Percentiles rank a stretch among this genome's conserved stretches.
Evolutionary conservation across 2,797 vertebrate genomes (phyloP).

Genomic region (Gymnodraco acuticeps): DNA sequence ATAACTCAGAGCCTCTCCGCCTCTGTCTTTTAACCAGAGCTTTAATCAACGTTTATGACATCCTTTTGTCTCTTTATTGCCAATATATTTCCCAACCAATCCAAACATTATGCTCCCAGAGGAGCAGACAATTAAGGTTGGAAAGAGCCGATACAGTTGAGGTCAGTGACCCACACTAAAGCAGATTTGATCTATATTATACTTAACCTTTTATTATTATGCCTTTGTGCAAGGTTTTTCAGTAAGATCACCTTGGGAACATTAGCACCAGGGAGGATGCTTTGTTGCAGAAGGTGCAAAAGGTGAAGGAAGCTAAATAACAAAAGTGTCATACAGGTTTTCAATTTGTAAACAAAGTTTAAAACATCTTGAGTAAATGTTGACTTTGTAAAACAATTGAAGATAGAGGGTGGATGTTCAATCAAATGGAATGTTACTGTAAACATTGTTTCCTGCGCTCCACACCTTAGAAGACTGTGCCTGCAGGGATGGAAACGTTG

Average conservation of each 20-base stretch:
- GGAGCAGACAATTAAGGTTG: slow-evolving; percentile 84
- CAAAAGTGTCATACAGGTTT: slow-evolving; percentile 22
- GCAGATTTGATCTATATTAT: slow-evolving; percentile 85
- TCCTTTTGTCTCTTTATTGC: slow-evolving; percentile 90
- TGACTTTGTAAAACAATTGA: neutral
- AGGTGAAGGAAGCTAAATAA: slow-evolving; percentile 40
- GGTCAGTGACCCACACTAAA: slow-evolving; percentile 87
- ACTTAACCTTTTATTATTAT: slow-evolving; percentile 83
- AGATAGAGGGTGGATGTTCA: slow-evolving; percentile 23
- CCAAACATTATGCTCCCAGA: slow-evolving; percentile 86
- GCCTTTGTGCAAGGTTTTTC: slow-evolving; percentile 69
- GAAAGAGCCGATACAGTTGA: slow-evolving; percentile 83
- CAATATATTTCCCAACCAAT: slow-evolving; percentile 88
- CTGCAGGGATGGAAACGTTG: slow-evolving; percentile 61
- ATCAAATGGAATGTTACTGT: slow-evolving; percentile 51
- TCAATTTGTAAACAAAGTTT: slow-evolving; percentile 26
- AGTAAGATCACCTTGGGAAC: slow-evolving; percentile 79
- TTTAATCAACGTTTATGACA: slow-evolving; percentile 91
- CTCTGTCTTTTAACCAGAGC: slow-evolving; percentile 86
- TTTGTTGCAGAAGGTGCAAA: slow-evolving; percentile 58
- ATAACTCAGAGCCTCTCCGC: slow-evolving; percentile 86
- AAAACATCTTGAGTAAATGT: slow-evolving; percentile 5
- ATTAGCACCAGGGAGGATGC: slow-evolving; percentile 41
- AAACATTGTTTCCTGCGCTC: slow-evolving; percentile 42
- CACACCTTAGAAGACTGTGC: slow-evolving; percentile 33